phyloP scores from a whole-genome alignment of 2,113 vertebrate species.

The Leptobrachium ailaonicum region DNA sequence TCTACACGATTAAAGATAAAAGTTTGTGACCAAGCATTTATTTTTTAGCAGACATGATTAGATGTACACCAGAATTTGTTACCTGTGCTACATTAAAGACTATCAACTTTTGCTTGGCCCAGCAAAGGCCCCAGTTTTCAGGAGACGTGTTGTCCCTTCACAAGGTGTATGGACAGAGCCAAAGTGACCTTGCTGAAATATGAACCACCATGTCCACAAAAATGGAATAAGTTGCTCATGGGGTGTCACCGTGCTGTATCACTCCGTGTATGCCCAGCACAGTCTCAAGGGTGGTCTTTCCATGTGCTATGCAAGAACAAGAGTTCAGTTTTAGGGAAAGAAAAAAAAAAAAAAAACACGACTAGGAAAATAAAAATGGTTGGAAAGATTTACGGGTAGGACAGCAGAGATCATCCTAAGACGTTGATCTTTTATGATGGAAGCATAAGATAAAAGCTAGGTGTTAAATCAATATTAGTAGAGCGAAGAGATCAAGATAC shows the following conservation, averaged over 20 bases:
- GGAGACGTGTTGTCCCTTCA: slow-evolving; percentile 53
- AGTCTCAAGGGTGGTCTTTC: slow-evolving; percentile 43
- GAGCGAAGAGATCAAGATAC: too few relatives aligned
- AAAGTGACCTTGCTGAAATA: slow-evolving; percentile 86
- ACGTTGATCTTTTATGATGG: too few relatives aligned
- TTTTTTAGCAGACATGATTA: too few relatives aligned
- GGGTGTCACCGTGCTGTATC: slow-evolving; percentile 17
- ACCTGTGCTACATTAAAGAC: slow-evolving; percentile 55
- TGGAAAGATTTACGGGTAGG: background rate
- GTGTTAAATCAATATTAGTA: too few relatives aligned
- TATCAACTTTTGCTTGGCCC: background rate
- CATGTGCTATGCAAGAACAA: slow-evolving; percentile 50
- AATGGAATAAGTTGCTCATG: background rate
- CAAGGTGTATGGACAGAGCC: slow-evolving; percentile 90
- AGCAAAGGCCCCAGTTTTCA: background rate
- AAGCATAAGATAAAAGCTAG: too few relatives aligned
- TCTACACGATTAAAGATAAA: too few relatives aligned
- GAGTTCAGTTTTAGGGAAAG: slow-evolving; percentile 19
- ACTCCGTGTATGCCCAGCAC: background rate
- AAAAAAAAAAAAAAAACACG: background rate
- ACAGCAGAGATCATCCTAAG: too few relatives aligned
- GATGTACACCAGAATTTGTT: background rate
- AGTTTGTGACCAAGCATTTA: too few relatives aligned
- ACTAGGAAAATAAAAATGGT: background rate
- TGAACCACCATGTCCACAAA: slow-evolving; percentile 26